Evolutionary conservation across 2,797 vertebrate species (phyloP), one percentile per base, ranked within the genome.

Genomic region (Scarus forsteni): DNA sequence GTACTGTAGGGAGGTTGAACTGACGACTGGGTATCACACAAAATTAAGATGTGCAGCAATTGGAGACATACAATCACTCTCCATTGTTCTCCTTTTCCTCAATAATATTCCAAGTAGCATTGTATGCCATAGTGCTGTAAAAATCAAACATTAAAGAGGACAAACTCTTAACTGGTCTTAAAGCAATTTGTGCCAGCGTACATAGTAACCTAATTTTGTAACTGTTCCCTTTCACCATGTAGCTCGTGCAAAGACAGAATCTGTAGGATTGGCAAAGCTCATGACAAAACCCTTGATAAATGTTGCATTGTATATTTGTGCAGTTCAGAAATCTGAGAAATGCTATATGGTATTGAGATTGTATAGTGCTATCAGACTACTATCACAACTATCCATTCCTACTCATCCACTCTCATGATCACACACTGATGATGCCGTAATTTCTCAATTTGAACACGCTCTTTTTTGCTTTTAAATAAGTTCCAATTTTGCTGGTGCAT

Each of bases 61-160:
- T 27, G 2, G 27, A 27, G 27, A 48, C 16, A 18, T 53, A 1
- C 7, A 8, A 54, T 35, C 56, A 50, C 40, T 51, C 53, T 44
- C 14, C 12, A 6, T 27, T 2, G 3, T 46, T 14, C 10, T 48
- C 60, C 46, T 63, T 35, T 58, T 53, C 61, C 44, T 49, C 46
- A 66, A 42, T 15, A 6, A 49, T 65, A 55, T 70, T 59, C 27
- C 27, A 38, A 51, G n/a, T 0, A 54, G 27, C 39, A 50, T 19
- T 53, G 55, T 66, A 71, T 55, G 34, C 68, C 74, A 66, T 61
- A 19, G 42, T 68, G 59, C 35, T 1, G 8, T 43, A 52, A 65
- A 85, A 45, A 15, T 79, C 60, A 75, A 59, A 82, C 61, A 46
- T 44, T 57, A 73, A 74, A 0, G 52, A 65, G 67, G 53, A 54